Conservation (phyloP, 2,888 invertebrate species). For the Melanotus villosus region DNA sequence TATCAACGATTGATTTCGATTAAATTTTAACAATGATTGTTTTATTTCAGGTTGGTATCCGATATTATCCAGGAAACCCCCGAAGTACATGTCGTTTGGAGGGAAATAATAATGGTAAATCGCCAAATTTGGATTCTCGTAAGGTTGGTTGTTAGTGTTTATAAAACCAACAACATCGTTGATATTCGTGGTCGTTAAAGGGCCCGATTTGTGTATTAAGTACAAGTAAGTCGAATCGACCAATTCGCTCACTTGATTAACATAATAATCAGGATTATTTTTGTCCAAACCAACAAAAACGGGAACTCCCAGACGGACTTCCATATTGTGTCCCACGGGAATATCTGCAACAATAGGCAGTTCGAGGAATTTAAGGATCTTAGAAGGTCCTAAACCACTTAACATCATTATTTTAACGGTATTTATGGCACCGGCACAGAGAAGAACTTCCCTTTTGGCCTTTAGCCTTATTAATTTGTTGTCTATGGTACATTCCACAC, state of each 20-base stretch:
- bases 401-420: constrained; percentile 74
- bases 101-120: constrained; percentile 56
- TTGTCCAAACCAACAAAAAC: constrained; percentile 51
- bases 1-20: constrained; percentile 56
- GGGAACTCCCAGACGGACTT: constrained; percentile 62
- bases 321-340: constrained; percentile 63
- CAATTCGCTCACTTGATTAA: constrained; percentile 55
- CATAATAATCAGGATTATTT: not conserved
- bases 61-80: constrained; percentile 50
- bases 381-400: constrained; percentile 71
- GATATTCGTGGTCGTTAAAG: constrained; percentile 65
- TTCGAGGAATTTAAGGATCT: constrained; percentile 62
- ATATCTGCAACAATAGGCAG: constrained; percentile 56
- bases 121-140: constrained; percentile 57
- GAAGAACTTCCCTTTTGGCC: constrained; percentile 72
- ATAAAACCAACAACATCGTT: constrained; percentile 70
- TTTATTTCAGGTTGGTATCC: constrained; percentile 55
- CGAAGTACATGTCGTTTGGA: constrained; percentile 61
- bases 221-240: constrained; percentile 64
- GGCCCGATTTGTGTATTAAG: constrained; percentile 69
- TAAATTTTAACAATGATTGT: constrained; percentile 54
- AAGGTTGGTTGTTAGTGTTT: constrained; percentile 64
- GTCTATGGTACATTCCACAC: constrained; percentile 64
- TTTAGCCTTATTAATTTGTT: constrained; percentile 51
- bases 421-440: constrained; percentile 77